A percentile compares a stretch with the other conserved stretches of the same genome.
Evolutionary conservation across 2,888 invertebrate species (phyloP).

Genomic region (Eupithecia subumbrata): DNA sequence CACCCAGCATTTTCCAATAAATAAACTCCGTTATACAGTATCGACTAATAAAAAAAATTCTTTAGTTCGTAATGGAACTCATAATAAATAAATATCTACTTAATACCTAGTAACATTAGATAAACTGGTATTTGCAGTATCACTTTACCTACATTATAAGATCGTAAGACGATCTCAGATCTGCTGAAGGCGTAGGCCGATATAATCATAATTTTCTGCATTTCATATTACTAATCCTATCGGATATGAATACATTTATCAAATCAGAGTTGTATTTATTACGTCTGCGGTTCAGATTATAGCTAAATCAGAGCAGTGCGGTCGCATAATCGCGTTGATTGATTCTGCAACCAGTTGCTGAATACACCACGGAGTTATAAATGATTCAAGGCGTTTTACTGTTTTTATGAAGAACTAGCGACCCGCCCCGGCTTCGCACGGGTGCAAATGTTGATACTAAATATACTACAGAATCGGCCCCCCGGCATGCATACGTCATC

Average conservation of each 20-base stretch:
- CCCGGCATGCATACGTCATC: no score
- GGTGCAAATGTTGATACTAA: no score
- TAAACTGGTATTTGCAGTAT: not conserved
- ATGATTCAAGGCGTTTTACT: not conserved
- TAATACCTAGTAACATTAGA: not conserved
- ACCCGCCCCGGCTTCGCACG: no score
- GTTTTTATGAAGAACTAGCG: not conserved
- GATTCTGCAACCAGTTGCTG: slow-evolving; percentile 37
- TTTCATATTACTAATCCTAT: slow-evolving; percentile 66
- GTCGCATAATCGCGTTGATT: slow-evolving; percentile 43
- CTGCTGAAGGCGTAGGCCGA: slow-evolving; percentile 56
- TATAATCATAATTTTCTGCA: slow-evolving; percentile 61
- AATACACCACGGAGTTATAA: not conserved
- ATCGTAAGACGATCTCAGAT: slow-evolving; percentile 2
- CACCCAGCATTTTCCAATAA: not conserved
- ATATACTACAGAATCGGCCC: no score
- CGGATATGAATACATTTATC: slow-evolving; percentile 70
- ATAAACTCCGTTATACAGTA: not conserved
- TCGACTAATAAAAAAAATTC: not conserved
- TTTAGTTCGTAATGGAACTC: not conserved
- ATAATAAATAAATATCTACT: not conserved
- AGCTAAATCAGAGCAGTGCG: slow-evolving; percentile 32
- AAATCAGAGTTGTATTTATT: slow-evolving; percentile 61
- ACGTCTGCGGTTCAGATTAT: slow-evolving; percentile 52
- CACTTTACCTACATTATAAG: not conserved